Evolutionary conservation across 1,140 invertebrate genomes (phyloP).

Genomic region (Papilio polyxenes): DNA sequence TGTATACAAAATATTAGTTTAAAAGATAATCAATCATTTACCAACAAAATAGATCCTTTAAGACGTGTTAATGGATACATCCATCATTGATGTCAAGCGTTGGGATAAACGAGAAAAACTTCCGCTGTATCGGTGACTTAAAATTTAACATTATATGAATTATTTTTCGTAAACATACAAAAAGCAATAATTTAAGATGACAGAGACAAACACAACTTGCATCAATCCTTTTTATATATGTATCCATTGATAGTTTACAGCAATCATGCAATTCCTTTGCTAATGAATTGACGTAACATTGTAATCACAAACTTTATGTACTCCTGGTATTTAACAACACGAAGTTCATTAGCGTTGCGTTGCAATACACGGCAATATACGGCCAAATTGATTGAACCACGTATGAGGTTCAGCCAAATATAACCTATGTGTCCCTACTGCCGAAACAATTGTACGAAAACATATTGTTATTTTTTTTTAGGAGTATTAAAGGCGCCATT

Average conservation of each 20-base stretch:
- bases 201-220: not conserved
- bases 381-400: not conserved
- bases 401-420: not conserved
- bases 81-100: conserved; percentile 30
- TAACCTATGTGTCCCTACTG: too few relatives aligned
- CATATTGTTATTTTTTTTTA: too few relatives aligned
- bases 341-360: conserved; percentile 23
- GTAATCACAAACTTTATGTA: conserved; percentile 6
- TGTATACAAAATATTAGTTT: not conserved
- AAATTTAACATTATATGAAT: not conserved
- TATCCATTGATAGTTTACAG: not conserved
- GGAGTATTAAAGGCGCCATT: too few relatives aligned
- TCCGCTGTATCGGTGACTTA: not conserved
- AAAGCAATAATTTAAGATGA: too few relatives aligned
- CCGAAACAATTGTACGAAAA: not conserved
- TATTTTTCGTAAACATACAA: not conserved
- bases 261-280: not conserved
- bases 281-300: not conserved
- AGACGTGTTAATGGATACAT: conserved; percentile 32
- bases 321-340: not conserved
- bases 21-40: conserved; percentile 3
- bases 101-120: not conserved
- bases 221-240: too few relatives aligned
- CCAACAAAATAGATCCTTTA: not conserved
- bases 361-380: not conserved